Evolutionary conservation across 2,797 vertebrate species (phyloP), one percentile per base, ranked within the genome.

Genomic region (Myotis pilosus): DNA sequence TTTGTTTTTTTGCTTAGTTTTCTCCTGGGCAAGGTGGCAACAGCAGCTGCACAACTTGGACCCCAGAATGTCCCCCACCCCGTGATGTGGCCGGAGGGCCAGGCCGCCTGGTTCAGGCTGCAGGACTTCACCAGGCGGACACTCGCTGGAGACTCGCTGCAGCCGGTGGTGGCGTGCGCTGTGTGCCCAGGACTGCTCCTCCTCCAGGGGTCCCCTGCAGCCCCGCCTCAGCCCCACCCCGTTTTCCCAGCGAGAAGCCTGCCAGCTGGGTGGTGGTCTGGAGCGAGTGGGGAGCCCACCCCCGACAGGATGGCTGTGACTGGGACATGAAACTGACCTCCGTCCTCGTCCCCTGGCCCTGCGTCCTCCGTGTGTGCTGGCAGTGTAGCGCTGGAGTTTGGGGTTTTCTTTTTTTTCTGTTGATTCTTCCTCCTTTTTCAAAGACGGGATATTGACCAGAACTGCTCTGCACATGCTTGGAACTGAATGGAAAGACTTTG

Each of bases 261-360:
- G 94, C 93, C 90, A 1, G 92, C 93, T 8, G 91, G 91, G 81
- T 15, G 79, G 82, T n/a, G 74, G 95, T 92, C 87, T 25, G 25
- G 36, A 30, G 69, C 19, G 1, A 22, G 86, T 16, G 13, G 82
- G 83, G 91, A 76, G 88, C 91, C 91, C 44, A 0, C 90, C 79
- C n/a, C 95, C 17, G 0, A 44, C 91, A 51, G 87, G 78, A 90
- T 96, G 96, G 91, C 98, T 96, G 55, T 96, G 97, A 97, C 96
- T 96, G 97, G 97, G 97, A 97, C 97, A 86, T 93, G 91, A 97
- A 97, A 94, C 96, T 76, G 97, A 95, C 97, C 89, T 94, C 97
- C 87, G 49, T 94, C 82, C 95, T 96, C 95, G 53, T 87, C 66
- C 64, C 74, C 1, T 4, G 47, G 47, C 78, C 87, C 51, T 62